phyloP scores from a whole-genome alignment of 2,113 vertebrate species.

The Oreochromis spilurus region DNA sequence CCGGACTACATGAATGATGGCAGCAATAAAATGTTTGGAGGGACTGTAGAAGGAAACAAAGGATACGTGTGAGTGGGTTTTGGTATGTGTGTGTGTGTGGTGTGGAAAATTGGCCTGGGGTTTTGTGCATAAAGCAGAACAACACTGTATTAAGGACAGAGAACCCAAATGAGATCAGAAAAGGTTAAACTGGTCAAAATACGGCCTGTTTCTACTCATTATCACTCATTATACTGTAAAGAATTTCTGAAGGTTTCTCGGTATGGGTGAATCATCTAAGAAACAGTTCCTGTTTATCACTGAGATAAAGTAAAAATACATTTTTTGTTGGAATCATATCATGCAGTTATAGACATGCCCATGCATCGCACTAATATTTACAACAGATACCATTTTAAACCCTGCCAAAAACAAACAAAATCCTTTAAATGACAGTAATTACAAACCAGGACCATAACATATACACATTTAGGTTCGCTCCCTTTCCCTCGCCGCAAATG shows the following conservation, averaged over 20 bases:
- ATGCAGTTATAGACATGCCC: background rate
- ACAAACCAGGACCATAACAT: background rate
- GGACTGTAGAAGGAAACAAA: background rate
- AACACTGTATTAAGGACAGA: background rate
- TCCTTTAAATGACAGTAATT: background rate
- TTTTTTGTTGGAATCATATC: background rate
- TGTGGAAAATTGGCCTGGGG: background rate
- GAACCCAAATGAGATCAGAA: background rate
- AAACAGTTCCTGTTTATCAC: background rate
- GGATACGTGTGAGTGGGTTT: background rate
- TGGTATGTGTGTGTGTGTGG: background rate
- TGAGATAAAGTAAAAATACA: background rate
- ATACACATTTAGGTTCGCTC: background rate
- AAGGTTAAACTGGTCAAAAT: conserved; percentile 16
- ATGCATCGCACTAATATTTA: background rate
- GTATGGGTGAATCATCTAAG: background rate
- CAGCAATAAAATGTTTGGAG: background rate
- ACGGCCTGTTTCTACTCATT: background rate
- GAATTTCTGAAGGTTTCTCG: background rate
- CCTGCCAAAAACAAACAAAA: background rate
- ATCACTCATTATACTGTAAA: background rate
- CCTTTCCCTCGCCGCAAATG: background rate
- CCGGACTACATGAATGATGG: background rate
- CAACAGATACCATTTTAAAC: background rate
- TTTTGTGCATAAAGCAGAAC: background rate